phyloP scores from a whole-genome alignment of 2,113 vertebrate species.

The Oreocharis arfaki region DNA sequence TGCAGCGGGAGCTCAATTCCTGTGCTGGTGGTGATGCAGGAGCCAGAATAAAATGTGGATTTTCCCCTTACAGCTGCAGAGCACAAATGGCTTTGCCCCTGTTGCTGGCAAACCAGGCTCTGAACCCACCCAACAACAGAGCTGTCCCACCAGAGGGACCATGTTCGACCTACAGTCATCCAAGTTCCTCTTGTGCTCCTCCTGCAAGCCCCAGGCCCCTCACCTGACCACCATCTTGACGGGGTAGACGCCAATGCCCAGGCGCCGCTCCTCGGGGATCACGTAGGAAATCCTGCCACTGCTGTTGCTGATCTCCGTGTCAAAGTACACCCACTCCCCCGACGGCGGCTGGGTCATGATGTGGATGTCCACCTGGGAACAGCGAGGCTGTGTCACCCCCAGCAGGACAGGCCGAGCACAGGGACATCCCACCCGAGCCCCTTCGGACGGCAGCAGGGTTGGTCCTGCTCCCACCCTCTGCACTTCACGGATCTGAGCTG shows the following conservation, averaged over 20 bases:
- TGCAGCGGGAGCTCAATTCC: neutral
- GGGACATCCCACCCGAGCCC: neutral
- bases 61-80: neutral
- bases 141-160: neutral
- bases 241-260: slow-evolving; percentile 92
- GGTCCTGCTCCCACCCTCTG: neutral
- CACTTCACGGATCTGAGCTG: neutral
- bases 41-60: neutral
- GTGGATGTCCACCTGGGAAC: slow-evolving; percentile 90
- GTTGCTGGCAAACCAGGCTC: neutral
- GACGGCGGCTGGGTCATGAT: slow-evolving; percentile 96
- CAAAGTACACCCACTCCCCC: slow-evolving; percentile 92
- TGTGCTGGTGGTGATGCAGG: neutral
- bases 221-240: slow-evolving; percentile 99
- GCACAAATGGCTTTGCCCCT: neutral
- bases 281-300: slow-evolving; percentile 89
- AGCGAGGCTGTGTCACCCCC: neutral
- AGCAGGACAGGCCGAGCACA: neutral
- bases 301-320: slow-evolving; percentile 93
- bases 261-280: slow-evolving; percentile 81
- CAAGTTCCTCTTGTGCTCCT: neutral
- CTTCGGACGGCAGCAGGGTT: rapidly evolving
- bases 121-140: neutral
- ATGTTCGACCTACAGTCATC: neutral
- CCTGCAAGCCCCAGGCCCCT: neutral